phyloP scores from a whole-genome alignment of 2,888 invertebrate genomes.

The Ochropacha duplaris region DNA sequence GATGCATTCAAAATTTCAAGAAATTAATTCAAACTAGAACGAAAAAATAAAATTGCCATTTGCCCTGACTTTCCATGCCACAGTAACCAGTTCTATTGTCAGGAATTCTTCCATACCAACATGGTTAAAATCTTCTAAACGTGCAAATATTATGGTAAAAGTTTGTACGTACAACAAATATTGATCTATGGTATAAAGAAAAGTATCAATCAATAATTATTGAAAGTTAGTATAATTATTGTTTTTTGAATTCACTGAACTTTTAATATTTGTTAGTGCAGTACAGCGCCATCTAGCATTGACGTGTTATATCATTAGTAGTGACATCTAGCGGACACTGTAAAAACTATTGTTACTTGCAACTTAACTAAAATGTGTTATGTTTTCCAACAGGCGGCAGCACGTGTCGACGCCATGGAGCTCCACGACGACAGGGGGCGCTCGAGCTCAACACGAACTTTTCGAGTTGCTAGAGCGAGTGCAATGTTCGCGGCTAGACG shows the following conservation, averaged over 20 bases:
- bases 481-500: constrained; percentile 97
- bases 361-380: constrained; percentile 29
- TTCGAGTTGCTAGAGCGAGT: constrained; percentile 97
- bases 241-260: too few relatives aligned
- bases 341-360: not conserved
- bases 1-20: not conserved
- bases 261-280: constrained; percentile 1
- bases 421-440: constrained; percentile 78
- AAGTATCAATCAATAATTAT: not conserved
- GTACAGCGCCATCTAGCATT: constrained; percentile 38
- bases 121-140: not conserved
- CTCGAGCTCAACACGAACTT: constrained; percentile 88
- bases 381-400: constrained; percentile 84
- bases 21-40: not conserved
- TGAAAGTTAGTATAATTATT: too few relatives aligned
- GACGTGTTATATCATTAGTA: not conserved
- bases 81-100: not conserved
- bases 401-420: constrained; percentile 84
- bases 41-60: not conserved
- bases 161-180: not conserved
- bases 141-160: not conserved
- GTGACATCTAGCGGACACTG: constrained; percentile 15
- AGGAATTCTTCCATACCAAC: not conserved
- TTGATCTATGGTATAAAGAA: not conserved
- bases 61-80: not conserved